Evolutionary conservation across 1,140 invertebrate species (phyloP).

Genomic region (Papilio machaon): DNA sequence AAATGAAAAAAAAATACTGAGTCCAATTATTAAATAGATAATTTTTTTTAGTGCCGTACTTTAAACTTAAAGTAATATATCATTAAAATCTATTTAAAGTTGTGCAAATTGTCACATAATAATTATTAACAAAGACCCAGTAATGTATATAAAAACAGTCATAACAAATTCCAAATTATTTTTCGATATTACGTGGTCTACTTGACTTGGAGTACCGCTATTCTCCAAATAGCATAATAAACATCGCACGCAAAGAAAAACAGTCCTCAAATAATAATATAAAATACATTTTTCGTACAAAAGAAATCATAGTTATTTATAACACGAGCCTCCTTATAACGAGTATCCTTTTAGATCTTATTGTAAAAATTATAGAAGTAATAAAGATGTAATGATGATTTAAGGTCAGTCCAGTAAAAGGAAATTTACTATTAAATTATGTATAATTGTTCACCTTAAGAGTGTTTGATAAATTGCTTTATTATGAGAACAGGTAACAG

Average conservation of each 20-base stretch:
- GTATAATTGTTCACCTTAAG: not conserved
- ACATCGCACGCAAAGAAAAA: conserved; percentile 2
- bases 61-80: not conserved
- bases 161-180: conserved; percentile 3
- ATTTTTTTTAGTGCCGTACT: no score
- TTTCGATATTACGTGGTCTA: conserved; percentile 4
- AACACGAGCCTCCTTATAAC: no score
- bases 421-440: not conserved
- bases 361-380: not conserved
- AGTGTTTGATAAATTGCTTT: conserved; percentile 28
- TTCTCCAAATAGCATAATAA: conserved; percentile 22
- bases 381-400: not conserved
- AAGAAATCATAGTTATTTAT: conserved; percentile 22
- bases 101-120: not conserved
- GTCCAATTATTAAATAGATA: no score
- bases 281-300: not conserved
- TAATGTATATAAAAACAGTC: conserved; percentile 1
- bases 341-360: not conserved
- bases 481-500: conserved; percentile 21
- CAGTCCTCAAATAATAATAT: not conserved
- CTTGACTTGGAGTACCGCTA: conserved; percentile 10
- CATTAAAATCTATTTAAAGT: no score
- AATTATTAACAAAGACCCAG: not conserved
- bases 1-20: no score
- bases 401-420: not conserved